phyloP scores from a whole-genome alignment of 2,113 vertebrate genomes.

The Corythaixoides concolor region DNA sequence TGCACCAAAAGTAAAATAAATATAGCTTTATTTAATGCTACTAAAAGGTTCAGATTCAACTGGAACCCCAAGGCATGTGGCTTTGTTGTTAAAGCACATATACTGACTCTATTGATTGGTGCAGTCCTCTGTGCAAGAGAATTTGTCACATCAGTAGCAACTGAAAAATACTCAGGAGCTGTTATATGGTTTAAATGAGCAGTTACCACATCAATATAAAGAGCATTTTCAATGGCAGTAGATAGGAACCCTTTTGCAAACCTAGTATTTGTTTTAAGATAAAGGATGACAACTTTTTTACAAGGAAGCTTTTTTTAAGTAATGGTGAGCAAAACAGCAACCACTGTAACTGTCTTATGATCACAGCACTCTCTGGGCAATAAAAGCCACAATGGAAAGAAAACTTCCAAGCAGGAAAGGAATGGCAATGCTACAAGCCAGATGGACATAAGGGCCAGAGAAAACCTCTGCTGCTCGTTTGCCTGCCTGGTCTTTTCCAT shows the following conservation, averaged over 20 bases:
- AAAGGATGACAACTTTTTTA: conserved; percentile 43
- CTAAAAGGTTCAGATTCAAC: conserved; percentile 73
- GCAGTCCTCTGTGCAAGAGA: conserved; percentile 67
- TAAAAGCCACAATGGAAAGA: not conserved
- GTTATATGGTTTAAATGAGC: conserved; percentile 65
- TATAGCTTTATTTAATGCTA: conserved; percentile 75
- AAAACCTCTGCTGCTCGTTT: not conserved
- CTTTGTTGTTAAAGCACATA: conserved; percentile 66
- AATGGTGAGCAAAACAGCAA: not conserved
- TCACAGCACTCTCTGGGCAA: not conserved
- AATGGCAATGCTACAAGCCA: accelerated
- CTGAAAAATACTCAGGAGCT: conserved; percentile 73
- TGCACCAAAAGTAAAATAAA: conserved; percentile 77
- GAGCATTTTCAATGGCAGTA: conserved; percentile 50
- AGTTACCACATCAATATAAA: conserved; percentile 68
- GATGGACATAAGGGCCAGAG: not conserved
- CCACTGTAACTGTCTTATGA: not conserved
- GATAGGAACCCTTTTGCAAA: conserved; percentile 45
- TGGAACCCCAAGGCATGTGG: conserved; percentile 68
- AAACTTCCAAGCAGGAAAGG: not conserved
- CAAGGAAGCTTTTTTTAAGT: conserved; percentile 23
- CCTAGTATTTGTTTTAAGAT: conserved; percentile 58
- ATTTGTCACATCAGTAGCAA: conserved; percentile 74
- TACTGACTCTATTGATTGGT: conserved; percentile 73
- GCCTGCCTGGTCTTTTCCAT: not conserved